Conservation (phyloP, 2,888 invertebrate species). For the Euplexia lucipara region DNA sequence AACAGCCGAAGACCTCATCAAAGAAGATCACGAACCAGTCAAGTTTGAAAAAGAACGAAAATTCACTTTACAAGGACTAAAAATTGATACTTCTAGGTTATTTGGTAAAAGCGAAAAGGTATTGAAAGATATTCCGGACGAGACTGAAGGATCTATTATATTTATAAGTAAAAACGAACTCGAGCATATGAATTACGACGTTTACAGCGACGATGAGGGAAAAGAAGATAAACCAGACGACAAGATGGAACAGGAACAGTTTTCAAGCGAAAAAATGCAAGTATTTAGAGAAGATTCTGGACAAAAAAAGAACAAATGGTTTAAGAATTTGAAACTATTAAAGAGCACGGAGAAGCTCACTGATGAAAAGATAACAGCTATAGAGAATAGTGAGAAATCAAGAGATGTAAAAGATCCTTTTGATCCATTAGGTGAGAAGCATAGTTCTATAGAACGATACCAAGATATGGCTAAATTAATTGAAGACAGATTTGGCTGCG, state of each 20-base stretch:
- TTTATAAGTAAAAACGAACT: conserved; percentile 92
- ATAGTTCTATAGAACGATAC: conserved; percentile 93
- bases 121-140: conserved; percentile 90
- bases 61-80: conserved; percentile 88
- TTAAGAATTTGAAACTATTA: conserved; percentile 91
- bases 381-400: conserved; percentile 82
- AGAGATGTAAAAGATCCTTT: conserved; percentile 90
- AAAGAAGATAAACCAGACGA: conserved; percentile 87
- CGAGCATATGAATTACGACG: conserved; percentile 91
- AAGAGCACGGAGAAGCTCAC: conserved; percentile 86
- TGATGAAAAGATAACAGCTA: conserved; percentile 85
- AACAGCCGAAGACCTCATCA: conserved; percentile 90
- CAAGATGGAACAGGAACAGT: conserved; percentile 82
- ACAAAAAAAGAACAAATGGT: conserved; percentile 92
- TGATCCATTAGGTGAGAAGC: conserved; percentile 92
- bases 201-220: conserved; percentile 88
- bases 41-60: conserved; percentile 89
- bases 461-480: conserved; percentile 94
- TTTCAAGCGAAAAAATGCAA: conserved; percentile 87
- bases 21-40: conserved; percentile 88
- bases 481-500: conserved; percentile 92
- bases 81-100: conserved; percentile 87
- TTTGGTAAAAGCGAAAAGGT: conserved; percentile 90
- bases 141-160: conserved; percentile 93
- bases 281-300: conserved; percentile 88